A percentile compares a stretch with the other conserved stretches of the same genome.
phyloP scores from a whole-genome alignment of 1,140 invertebrate genomes.

The Drosophila kikkawai region DNA sequence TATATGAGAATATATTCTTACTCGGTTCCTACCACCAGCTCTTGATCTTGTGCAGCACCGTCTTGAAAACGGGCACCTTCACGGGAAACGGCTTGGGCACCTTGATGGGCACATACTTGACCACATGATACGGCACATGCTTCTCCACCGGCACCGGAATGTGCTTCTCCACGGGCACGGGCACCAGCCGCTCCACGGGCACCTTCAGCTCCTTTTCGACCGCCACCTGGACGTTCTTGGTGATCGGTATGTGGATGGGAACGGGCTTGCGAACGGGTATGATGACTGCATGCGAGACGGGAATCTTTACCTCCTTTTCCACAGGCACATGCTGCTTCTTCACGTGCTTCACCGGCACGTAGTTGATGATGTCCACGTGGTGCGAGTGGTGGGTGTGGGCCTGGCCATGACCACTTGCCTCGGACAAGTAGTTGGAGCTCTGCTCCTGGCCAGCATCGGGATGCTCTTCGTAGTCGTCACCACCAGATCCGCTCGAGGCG shows the following conservation, averaged over 20 bases:
- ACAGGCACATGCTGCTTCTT: slow-evolving; percentile 90
- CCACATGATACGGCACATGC: slow-evolving; percentile 89
- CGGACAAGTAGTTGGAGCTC: slow-evolving; percentile 55
- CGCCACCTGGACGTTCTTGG: slow-evolving; percentile 89
- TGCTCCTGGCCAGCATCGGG: slow-evolving; percentile 58
- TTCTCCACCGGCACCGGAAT: slow-evolving; percentile 91
- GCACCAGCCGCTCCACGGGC: slow-evolving; percentile 90
- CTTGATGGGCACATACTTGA: slow-evolving; percentile 90
- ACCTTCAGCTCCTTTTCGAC: slow-evolving; percentile 90
- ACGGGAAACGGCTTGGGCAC: slow-evolving; percentile 91
- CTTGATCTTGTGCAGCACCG: slow-evolving; percentile 88
- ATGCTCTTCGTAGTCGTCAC: slow-evolving; percentile 64
- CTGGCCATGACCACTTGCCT: slow-evolving; percentile 42
- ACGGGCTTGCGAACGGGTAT: slow-evolving; percentile 90
- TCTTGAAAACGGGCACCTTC: slow-evolving; percentile 91
- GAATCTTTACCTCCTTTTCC: slow-evolving; percentile 88
- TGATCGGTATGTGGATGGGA: slow-evolving; percentile 90
- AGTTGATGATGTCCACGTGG: slow-evolving; percentile 89
- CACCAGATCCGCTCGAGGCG: slow-evolving; percentile 43
- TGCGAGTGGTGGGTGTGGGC: slow-evolving; percentile 79
- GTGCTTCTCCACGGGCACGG: slow-evolving; percentile 90
- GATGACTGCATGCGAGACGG: slow-evolving; percentile 89
- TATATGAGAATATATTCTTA: background rate
- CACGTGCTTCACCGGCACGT: slow-evolving; percentile 88
- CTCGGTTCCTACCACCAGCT: slow-evolving; percentile 72